Base-by-base conservation (phyloP, 2,888 invertebrate species). In the Sarcophaga subvicina region DNA sequence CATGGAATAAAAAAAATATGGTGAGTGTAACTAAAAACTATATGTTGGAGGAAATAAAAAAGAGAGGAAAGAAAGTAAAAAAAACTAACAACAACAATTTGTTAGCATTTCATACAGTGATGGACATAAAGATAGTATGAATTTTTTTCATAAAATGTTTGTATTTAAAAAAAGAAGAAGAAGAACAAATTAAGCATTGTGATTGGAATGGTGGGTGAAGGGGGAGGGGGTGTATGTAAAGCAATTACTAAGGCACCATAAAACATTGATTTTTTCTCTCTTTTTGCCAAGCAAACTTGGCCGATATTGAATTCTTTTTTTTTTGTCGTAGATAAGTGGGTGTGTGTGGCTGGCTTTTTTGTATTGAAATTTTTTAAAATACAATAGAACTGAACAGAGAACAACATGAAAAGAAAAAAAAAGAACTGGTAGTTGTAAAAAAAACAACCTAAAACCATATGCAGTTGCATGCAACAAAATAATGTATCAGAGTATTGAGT, bases 81-180 rank as follows among this genome's bases (percentile, higher is more conserved):
- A 60, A 54, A 54, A 77, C 47, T 25, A 20, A 22, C 10, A 62
- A 49, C 77, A 78, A 78, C 12, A 77, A 47, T 71, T 80, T 78
- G 72, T 80, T 83, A 75, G 4, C 54, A 66, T 86, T 73, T 60
- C 11, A 62, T 62, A 64, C n/a, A 54, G 64, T 64, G 76, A 80
- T 47, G 69, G 71, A 66, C 66, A 79, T 20, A 82, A 64, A 78
- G 54, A 64, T 11, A 20, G 22, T 72, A 60, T 45, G 22, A 14
- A 47, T 62, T 2, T 45, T 60, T 17, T 17, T 17, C n/a, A 59
- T n/a, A 27, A 67, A 62, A 80, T 59, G 45, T 60, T 64, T 60
- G 64, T 25, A 64, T 25, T 25, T 17, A 37, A 37, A 37, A 37
- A 37, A 37, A 10, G 8, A 37, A 37, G 37, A 37, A 37, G 8